A percentile compares a stretch with the other conserved stretches of the same genome.
phyloP scores from a whole-genome alignment of 1,140 invertebrate genomes.

The Lethrus apterus region DNA sequence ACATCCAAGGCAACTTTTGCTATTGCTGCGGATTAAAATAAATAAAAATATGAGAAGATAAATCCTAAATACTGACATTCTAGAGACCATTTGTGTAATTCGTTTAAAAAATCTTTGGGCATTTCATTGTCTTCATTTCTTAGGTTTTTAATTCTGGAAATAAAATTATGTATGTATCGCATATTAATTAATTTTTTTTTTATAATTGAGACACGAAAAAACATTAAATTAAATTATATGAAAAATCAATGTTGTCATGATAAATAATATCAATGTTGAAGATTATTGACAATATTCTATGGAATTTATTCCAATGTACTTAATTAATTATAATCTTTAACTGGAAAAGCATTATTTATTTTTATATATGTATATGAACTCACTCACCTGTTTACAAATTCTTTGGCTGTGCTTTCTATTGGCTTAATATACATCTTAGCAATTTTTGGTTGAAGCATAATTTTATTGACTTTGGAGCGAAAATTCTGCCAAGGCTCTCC shows the following conservation, averaged over 20 bases:
- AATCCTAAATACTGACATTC: constrained; percentile 55
- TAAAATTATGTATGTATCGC: constrained; percentile 3
- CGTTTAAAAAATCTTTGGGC: constrained; percentile 64
- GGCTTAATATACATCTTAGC: constrained; percentile 68
- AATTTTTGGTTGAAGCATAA: constrained; percentile 67
- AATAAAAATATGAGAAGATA: constrained; percentile 11
- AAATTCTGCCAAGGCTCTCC: constrained; percentile 75
- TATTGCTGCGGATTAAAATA: constrained; percentile 54
- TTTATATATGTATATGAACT: background rate
- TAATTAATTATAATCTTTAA: background rate
- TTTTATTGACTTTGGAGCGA: constrained; percentile 71
- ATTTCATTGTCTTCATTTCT: constrained; percentile 56
- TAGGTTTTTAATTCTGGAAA: constrained; percentile 52
- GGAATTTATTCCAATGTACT: background rate
- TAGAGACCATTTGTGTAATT: constrained; percentile 68
- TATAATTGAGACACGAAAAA: too few relatives aligned
- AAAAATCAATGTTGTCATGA: too few relatives aligned
- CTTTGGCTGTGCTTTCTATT: constrained; percentile 65
- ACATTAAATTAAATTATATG: too few relatives aligned
- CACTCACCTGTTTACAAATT: constrained; percentile 59
- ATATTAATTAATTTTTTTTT: constrained; percentile 1
- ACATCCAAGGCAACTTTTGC: constrained; percentile 77
- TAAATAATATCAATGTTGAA: too few relatives aligned
- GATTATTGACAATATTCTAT: too few relatives aligned
- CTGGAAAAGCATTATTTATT: constrained; percentile 5